Conservation (phyloP, 2,797 vertebrate species). For the Fundulus diaphanus region DNA sequence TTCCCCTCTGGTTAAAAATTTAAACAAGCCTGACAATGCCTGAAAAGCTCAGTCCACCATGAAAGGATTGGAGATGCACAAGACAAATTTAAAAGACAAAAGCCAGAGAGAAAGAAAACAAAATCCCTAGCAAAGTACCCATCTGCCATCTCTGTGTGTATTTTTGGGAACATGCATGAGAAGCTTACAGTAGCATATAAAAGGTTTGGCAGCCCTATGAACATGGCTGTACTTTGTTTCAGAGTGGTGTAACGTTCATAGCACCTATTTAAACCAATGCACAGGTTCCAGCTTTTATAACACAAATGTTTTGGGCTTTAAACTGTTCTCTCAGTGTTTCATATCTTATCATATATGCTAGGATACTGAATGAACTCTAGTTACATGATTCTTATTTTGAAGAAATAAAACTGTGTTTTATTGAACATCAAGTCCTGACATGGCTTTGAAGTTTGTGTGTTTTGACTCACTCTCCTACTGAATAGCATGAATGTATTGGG, state of each 20-base stretch:
- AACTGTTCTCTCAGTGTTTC: background rate
- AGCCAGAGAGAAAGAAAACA: conserved; percentile 38
- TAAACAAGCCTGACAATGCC: conserved; percentile 77
- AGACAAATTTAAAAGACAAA: conserved; percentile 60
- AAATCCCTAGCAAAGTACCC: conserved; percentile 31
- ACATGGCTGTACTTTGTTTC: background rate
- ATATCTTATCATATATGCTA: background rate
- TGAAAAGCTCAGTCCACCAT: conserved; percentile 76
- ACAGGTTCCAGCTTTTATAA: background rate
- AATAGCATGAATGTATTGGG: background rate
- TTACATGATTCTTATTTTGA: background rate
- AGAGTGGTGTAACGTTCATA: no score
- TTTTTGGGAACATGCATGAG: conserved; percentile 2
- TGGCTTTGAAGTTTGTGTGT: background rate
- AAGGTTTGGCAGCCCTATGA: background rate
- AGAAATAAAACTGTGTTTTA: background rate
- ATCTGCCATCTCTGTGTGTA: conserved; percentile 21
- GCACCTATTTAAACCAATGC: background rate
- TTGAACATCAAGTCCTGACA: no score
- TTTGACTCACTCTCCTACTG: background rate
- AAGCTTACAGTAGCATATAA: background rate
- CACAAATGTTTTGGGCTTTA: background rate
- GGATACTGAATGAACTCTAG: background rate
- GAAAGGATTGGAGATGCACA: conserved; percentile 69
- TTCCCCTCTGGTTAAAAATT: conserved; percentile 74